These are phyloP conservation scores for Sinocyclocheilus anshuiensis DNA, from an alignment of 2,113 vertebrate genomes.

Conservation along the genomic window DNA sequence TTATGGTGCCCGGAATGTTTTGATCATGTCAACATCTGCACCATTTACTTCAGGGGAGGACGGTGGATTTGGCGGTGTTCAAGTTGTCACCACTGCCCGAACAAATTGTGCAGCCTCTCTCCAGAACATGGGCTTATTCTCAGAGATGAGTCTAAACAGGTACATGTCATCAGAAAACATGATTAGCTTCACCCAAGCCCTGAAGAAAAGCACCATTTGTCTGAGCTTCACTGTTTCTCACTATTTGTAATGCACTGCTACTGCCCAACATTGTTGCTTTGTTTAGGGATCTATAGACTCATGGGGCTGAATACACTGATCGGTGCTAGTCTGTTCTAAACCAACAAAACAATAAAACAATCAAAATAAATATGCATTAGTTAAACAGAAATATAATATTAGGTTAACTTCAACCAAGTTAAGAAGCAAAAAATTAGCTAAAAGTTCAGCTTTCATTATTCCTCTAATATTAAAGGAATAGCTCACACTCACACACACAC, in stretches of 20 bases:
- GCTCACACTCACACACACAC: too few relatives aligned
- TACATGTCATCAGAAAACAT: background rate
- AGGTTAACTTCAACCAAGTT: background rate
- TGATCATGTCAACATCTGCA: conserved; percentile 36
- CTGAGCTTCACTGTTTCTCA: background rate
- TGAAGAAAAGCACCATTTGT: background rate
- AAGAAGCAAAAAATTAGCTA: too few relatives aligned
- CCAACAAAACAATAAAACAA: background rate
- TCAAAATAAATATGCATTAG: background rate
- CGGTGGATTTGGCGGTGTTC: background rate
- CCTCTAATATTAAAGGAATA: too few relatives aligned
- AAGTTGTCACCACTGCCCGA: background rate
- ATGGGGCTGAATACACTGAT: too few relatives aligned
- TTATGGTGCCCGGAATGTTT: conserved; percentile 26
- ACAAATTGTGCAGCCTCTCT: background rate
- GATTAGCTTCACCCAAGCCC: background rate
- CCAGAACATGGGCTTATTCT: background rate
- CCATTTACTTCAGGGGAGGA: background rate
- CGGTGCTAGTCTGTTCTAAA: too few relatives aligned
- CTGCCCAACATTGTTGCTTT: too few relatives aligned
- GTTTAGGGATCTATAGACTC: too few relatives aligned
- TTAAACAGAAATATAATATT: background rate
- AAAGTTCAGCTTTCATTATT: too few relatives aligned
- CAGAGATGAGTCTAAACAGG: background rate
- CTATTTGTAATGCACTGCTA: background rate